Evolutionary conservation across 2,797 vertebrate species (phyloP).

Genomic region (Cirrhinus molitorella): DNA sequence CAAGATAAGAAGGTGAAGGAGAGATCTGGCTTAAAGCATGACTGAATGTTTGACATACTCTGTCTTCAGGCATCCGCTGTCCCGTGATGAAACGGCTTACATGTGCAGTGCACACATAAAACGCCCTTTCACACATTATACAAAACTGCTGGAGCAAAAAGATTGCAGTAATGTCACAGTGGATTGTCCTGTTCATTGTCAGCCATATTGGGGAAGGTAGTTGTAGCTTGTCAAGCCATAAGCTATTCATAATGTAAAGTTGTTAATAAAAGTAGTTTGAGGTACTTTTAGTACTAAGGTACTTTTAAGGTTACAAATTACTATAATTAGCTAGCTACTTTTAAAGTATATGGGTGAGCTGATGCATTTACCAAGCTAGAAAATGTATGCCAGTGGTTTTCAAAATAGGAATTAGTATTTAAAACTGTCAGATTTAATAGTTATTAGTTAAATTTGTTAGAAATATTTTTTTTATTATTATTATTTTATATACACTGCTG

Average conservation of each 20-base stretch:
- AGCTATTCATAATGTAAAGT: background rate
- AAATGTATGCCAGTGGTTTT: background rate
- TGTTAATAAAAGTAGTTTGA: background rate
- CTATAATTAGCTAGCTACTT: background rate
- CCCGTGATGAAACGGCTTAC: constrained; percentile 35
- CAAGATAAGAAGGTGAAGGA: constrained; percentile 72
- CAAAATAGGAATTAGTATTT: too few species aligned
- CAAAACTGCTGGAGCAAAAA: constrained; percentile 43
- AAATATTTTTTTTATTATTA: too few species aligned
- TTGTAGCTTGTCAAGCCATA: background rate
- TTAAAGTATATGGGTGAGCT: background rate
- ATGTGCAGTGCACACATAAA: constrained; percentile 2
- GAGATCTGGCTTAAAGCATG: constrained; percentile 69
- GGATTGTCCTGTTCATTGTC: constrained; percentile 31
- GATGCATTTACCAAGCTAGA: background rate
- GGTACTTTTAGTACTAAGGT: background rate
- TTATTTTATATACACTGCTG: too few species aligned
- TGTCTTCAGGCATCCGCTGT: constrained; percentile 61
- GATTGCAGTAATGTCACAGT: constrained; percentile 19
- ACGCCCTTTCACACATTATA: constrained; percentile 9
- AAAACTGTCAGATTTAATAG: too few species aligned
- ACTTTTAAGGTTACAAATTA: too few species aligned
- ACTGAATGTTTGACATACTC: constrained; percentile 71
- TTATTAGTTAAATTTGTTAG: too few species aligned
- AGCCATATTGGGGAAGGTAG: background rate